Evolutionary conservation across 1,140 invertebrate genomes (phyloP), one percentile per base, ranked within the genome.

Genomic region (Drosophila pallidifrons): DNA sequence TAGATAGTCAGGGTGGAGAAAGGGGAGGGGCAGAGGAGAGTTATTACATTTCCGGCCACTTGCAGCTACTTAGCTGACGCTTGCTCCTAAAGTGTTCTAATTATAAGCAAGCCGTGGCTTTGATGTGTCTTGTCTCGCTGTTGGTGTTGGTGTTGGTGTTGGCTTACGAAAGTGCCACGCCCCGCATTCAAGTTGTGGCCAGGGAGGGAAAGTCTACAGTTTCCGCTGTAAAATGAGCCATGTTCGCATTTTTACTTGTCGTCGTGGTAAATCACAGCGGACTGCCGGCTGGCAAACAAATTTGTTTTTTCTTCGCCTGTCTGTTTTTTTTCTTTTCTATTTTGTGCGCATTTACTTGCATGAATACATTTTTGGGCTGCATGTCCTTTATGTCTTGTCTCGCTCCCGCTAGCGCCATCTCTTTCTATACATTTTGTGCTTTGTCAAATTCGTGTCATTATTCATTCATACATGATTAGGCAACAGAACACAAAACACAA

Each of bases 381-480:
- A 71, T 78, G 80, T 83, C 74, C 69, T 88, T 89, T 88, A 76
- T 79, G 81, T 70, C 11, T 2, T 20, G 4, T 35, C 30, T 47
- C 52, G 30, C 15, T 57, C 46, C 5, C 60, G 51, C 20, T 57
- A 5, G 11, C 35, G 55, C 38, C 64, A 6, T 1, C 25, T 60
- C 43, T 41, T 38, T 47, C 60, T 46, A 57, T 30, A 81, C 77
- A 73, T 77, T 81, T 81, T 89, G 78, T 89, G 81, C 81, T 75
- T 79, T 85, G 86, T 89, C 86, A 89, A 89, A 89, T 90, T 89
- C 86, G 79, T 89, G 79, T 89, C 85, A 89, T 89, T 89, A 89
- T 89, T 89, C 85, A 89, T 89, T 89, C 85, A 89, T 89, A 89
- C 85, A 89, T 89, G 85, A 89, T 89, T 89, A 89, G 85, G 88